Evolutionary conservation across 1,140 invertebrate species (phyloP).

Genomic region (Sarcophaga bullata): DNA sequence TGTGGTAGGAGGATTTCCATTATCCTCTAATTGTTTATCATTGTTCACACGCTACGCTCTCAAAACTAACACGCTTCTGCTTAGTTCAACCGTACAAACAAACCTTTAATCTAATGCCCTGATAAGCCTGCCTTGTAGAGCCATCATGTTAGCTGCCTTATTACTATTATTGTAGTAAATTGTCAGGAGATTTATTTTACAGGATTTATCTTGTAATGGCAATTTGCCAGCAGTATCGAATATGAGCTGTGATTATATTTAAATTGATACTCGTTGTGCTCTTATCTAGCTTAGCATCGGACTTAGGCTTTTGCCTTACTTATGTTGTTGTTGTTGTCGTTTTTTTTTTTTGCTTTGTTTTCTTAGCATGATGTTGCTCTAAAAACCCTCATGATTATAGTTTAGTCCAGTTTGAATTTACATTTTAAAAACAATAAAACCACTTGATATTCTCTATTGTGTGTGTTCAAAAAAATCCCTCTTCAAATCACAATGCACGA

Average conservation of each 20-base stretch:
- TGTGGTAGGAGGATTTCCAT: slow-evolving; percentile 39
- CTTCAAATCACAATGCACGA: slow-evolving; percentile 23
- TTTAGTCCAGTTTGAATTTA: slow-evolving; percentile 6
- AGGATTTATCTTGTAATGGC: not conserved
- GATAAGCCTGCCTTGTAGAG: not conserved
- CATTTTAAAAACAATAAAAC: slow-evolving; percentile 3
- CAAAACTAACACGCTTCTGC: slow-evolving; percentile 8
- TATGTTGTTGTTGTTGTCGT: not conserved
- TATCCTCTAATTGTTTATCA: slow-evolving; percentile 42
- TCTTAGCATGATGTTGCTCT: not conserved
- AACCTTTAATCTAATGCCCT: not conserved
- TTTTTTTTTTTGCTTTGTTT: not conserved
- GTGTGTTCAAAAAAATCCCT: not conserved
- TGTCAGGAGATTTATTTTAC: slow-evolving; percentile 7
- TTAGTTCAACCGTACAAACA: not conserved
- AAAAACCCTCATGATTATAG: not conserved
- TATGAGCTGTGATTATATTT: not conserved
- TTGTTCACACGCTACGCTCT: slow-evolving; percentile 28
- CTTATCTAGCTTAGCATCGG: slow-evolving; percentile 25
- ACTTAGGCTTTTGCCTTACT: not conserved
- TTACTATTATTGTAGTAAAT: slow-evolving; percentile 34
- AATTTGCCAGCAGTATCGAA: too few relatives aligned
- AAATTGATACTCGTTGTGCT: not conserved
- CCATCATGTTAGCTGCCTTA: too few relatives aligned
- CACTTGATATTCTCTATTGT: slow-evolving; percentile 28